Percentiles rank a stretch among this genome's conserved stretches.
phyloP scores from a whole-genome alignment of 2,888 invertebrate species.

The Pristionchus arcanus region DNA sequence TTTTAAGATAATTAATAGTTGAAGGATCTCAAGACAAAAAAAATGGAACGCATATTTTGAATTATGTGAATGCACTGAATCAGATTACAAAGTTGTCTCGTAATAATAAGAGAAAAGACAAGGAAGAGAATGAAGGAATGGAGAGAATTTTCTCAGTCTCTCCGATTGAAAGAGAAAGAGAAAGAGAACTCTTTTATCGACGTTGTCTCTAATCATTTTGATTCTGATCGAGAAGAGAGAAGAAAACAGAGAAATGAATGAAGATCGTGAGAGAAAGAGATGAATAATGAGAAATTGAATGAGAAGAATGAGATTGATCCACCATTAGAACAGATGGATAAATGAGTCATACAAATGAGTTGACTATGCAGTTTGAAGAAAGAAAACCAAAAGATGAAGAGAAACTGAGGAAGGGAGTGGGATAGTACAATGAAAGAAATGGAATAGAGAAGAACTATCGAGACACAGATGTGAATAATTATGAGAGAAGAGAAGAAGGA shows the following conservation, averaged over 20 bases:
- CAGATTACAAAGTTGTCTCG: neutral
- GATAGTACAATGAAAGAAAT: neutral
- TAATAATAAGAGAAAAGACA: neutral
- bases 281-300: neutral
- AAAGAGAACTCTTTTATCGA: neutral
- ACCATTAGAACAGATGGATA: neutral
- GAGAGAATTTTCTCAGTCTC: neutral
- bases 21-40: neutral
- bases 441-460: neutral
- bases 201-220: neutral
- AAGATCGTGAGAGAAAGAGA: neutral
- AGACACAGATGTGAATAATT: neutral
- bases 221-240: neutral
- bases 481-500: constrained; percentile 11
- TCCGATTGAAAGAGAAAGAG: neutral
- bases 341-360: neutral
- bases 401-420: constrained; percentile 1
- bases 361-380: neutral
- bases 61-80: neutral
- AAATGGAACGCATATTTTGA: neutral
- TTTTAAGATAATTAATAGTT: neutral
- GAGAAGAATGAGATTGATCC: neutral
- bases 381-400: neutral
- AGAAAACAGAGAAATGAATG: neutral
- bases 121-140: neutral